Percentiles rank a stretch among this genome's conserved stretches.
Evolutionary conservation across 2,113 vertebrate species (phyloP).

Genomic region (Xerus inauris): DNA sequence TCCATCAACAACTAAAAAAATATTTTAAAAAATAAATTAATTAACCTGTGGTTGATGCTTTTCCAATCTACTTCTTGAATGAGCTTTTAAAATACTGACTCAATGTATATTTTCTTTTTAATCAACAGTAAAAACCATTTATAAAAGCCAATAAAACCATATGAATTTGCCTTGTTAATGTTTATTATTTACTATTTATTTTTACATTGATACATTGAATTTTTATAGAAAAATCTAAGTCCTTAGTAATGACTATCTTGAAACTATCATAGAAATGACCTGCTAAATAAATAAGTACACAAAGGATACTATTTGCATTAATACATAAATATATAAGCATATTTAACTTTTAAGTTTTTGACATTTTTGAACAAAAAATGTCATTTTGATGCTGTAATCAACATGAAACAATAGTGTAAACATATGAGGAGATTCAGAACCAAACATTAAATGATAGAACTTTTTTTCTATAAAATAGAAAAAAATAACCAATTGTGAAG

Average conservation of each 20-base stretch:
- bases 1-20: too few relatives aligned
- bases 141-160: not conserved
- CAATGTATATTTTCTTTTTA: constrained; percentile 45
- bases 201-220: constrained; percentile 38
- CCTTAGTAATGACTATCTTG: constrained; percentile 27
- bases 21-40: too few relatives aligned
- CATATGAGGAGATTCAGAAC: not conserved
- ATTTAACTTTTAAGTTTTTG: constrained; percentile 39
- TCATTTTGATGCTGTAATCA: not conserved
- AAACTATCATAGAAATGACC: not conserved
- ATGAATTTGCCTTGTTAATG: constrained; percentile 37
- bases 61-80: constrained; percentile 12
- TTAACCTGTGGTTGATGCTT: constrained; percentile 3
- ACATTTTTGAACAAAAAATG: constrained; percentile 18
- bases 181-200: constrained; percentile 48
- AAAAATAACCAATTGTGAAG: constrained; percentile 31
- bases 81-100: not conserved
- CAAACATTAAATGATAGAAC: not conserved
- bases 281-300: constrained; percentile 53
- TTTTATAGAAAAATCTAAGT: constrained; percentile 60
- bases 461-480: not conserved
- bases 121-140: not conserved
- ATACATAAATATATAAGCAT: not conserved
- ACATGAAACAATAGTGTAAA: not conserved
- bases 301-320: constrained; percentile 24